Conservation (phyloP, 2,113 vertebrate genomes). For the Paradoxurus hermaphroditus region DNA sequence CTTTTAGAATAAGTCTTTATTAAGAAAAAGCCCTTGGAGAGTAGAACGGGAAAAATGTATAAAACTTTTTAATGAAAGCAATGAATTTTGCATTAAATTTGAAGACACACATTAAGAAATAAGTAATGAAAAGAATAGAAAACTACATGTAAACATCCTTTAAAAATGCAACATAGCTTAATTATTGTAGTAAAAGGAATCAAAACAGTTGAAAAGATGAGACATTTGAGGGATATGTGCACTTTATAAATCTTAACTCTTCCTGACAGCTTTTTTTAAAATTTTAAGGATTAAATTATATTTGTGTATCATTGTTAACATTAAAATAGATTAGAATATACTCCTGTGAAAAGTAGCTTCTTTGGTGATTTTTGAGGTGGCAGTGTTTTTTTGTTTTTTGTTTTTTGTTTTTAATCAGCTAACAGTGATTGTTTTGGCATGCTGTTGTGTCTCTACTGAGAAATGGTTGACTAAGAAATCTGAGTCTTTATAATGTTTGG, state of each 20-base stretch:
- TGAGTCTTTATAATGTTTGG: background rate
- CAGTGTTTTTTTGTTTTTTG: too few species aligned
- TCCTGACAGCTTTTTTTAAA: background rate
- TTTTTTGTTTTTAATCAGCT: background rate
- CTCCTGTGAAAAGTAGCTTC: background rate
- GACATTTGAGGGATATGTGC: background rate
- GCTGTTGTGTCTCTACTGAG: background rate
- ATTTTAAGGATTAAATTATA: background rate
- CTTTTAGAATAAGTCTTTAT: slow-evolving; percentile 28
- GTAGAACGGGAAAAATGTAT: background rate
- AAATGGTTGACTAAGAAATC: background rate
- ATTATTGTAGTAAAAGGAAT: background rate
- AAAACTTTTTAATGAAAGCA: background rate
- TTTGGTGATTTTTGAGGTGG: background rate
- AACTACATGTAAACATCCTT: background rate
- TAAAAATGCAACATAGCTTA: background rate
- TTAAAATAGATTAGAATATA: background rate
- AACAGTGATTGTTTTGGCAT: background rate
- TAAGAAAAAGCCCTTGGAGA: background rate
- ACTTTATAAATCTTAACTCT: background rate
- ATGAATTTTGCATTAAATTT: slow-evolving; percentile 18
- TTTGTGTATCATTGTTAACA: background rate
- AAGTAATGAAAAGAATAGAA: background rate
- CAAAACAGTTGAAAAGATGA: background rate
- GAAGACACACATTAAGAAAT: background rate